These are phyloP conservation scores for Arctocebus calabarensis DNA, from an alignment of 2,797 vertebrate species.

Conservation along the genomic window DNA sequence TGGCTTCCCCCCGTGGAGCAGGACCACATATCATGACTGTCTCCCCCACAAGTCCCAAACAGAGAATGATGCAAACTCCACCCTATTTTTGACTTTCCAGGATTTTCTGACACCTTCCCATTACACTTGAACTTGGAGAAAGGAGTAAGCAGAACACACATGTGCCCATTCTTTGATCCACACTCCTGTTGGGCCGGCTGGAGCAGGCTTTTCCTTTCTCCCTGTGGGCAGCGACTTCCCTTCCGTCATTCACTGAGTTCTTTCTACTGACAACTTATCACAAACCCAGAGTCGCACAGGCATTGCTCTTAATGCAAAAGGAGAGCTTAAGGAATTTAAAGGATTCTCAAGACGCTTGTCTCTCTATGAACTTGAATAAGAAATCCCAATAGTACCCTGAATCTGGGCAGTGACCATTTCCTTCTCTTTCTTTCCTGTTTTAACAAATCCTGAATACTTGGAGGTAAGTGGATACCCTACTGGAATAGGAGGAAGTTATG, in stretches of 20 bases:
- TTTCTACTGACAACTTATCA: not conserved
- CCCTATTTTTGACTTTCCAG: not conserved
- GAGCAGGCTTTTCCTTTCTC: not conserved
- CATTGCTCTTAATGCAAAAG: not conserved
- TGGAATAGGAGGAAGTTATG: not conserved
- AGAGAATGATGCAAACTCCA: not conserved
- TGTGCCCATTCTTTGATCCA: not conserved
- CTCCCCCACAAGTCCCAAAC: not conserved
- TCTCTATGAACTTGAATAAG: not conserved
- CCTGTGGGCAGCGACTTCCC: not conserved
- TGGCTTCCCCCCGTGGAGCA: not conserved
- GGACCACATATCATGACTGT: not conserved
- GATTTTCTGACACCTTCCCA: not conserved
- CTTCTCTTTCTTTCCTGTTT: slow-evolving; percentile 39
- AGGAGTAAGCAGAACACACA: not conserved
- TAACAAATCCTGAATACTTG: slow-evolving; percentile 17
- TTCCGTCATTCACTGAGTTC: not conserved
- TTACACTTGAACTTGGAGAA: not conserved
- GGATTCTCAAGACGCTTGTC: not conserved
- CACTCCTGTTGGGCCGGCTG: not conserved
- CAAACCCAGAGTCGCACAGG: not conserved
- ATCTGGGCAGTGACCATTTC: not conserved
- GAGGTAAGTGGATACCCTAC: not conserved
- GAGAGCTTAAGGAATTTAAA: not conserved
- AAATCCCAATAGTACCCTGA: not conserved